phyloP scores from a whole-genome alignment of 2,797 vertebrate genomes.

The Tangara arthus region DNA sequence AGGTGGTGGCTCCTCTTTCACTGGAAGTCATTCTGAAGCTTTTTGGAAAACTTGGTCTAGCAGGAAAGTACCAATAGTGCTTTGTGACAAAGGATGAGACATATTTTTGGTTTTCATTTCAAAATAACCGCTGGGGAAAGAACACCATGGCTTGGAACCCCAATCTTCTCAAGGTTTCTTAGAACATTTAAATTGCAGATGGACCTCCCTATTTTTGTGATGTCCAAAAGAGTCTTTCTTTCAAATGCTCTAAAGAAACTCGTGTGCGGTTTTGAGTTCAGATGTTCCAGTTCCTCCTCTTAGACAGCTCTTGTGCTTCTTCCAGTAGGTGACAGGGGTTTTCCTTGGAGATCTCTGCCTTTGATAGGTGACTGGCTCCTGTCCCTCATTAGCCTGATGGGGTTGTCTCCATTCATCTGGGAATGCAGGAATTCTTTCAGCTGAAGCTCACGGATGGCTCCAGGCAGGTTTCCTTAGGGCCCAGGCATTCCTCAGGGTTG shows the following conservation, averaged over 20 bases:
- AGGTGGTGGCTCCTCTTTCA: neutral
- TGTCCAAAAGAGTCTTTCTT: neutral
- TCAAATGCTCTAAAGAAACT: neutral
- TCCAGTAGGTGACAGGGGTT: neutral
- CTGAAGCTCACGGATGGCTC: neutral
- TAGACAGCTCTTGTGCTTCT: neutral
- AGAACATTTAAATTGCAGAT: neutral
- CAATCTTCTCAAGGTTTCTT: neutral
- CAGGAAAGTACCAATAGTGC: neutral
- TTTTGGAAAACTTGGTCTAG: neutral
- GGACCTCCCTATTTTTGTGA: neutral
- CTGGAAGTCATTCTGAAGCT: neutral
- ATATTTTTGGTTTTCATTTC: neutral
- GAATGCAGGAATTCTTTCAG: neutral
- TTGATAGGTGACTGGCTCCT: neutral
- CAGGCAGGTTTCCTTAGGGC: neutral
- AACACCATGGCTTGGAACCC: neutral
- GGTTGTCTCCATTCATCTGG: neutral
- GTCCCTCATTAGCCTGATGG: neutral
- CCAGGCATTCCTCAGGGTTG: neutral
- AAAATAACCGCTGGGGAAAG: neutral
- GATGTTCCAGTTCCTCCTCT: neutral
- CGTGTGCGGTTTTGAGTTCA: neutral
- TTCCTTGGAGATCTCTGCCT: neutral
- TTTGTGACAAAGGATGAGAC: neutral